These are phyloP conservation scores for Adelphocoris suturalis DNA, from an alignment of 2,888 invertebrate species.

Conservation along the genomic window DNA sequence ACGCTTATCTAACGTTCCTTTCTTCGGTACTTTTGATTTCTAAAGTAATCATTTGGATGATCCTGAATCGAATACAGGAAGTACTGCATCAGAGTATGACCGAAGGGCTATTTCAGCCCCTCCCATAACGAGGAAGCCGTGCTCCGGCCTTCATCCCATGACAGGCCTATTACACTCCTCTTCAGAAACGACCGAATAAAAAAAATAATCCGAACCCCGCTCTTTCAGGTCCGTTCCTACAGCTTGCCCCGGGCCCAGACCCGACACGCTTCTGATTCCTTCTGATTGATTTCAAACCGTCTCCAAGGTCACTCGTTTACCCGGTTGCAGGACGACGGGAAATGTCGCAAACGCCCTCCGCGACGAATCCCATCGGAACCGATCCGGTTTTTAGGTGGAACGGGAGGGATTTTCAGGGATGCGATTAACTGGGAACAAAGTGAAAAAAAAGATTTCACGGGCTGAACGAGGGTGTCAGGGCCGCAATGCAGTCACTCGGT, in stretches of 20 bases:
- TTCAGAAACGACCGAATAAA: not conserved
- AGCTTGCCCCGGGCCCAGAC: not conserved
- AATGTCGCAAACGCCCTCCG: conserved; percentile 24
- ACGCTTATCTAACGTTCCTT: too few relatives aligned
- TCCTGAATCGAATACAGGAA: too few relatives aligned
- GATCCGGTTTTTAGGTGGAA: not conserved
- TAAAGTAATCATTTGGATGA: too few relatives aligned
- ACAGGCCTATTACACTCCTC: not conserved
- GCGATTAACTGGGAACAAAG: not conserved
- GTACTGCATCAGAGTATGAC: too few relatives aligned
- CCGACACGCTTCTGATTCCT: conserved; percentile 11
- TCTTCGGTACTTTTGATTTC: too few relatives aligned
- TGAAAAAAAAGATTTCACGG: not conserved
- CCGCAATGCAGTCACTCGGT: not conserved
- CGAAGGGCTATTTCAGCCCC: not conserved
- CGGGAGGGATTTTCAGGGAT: conserved; percentile 12
- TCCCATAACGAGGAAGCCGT: conserved; percentile 4
- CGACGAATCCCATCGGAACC: conserved; percentile 1
- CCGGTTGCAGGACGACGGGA: not conserved
- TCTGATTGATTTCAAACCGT: conserved; percentile 33
- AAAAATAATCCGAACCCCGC: not conserved
- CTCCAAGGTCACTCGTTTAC: conserved; percentile 19
- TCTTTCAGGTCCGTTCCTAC: not conserved
- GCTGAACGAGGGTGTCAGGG: conserved; percentile 8
- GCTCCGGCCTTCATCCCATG: conserved; percentile 3